These are phyloP conservation scores for Xyrichtys novacula DNA, from an alignment of 2,797 vertebrate species.

Conservation along the genomic window DNA sequence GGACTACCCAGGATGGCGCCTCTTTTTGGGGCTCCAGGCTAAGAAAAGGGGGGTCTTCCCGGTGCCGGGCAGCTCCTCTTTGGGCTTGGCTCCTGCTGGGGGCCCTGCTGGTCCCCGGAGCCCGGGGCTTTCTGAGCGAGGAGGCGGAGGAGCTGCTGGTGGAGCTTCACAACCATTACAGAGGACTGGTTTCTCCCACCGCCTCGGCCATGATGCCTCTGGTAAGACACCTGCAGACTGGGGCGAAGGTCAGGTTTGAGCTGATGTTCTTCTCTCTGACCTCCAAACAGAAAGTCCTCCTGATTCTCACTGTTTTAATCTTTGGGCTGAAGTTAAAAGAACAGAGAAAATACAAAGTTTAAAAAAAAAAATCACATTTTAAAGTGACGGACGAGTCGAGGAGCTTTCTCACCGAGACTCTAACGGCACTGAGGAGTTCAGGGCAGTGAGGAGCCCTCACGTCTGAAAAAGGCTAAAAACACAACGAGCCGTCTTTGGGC, in stretches of 20 bases:
- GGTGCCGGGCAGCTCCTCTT: conserved; percentile 16
- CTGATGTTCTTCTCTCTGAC: too few species aligned
- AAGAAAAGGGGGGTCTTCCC: background rate
- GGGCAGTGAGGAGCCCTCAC: too few species aligned
- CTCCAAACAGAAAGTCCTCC: too few species aligned
- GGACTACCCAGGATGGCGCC: conserved; percentile 30
- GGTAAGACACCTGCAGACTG: conserved; percentile 69
- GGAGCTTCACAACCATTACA: conserved; percentile 78
- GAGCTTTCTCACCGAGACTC: too few species aligned
- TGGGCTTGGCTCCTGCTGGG: conserved; percentile 68
- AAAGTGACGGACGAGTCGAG: too few species aligned
- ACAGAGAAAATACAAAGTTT: too few species aligned
- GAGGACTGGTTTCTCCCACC: conserved; percentile 74
- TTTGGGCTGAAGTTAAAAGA: too few species aligned
- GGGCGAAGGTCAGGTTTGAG: background rate
- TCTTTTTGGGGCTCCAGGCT: conserved; percentile 12
- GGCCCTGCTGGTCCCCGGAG: conserved; percentile 66
- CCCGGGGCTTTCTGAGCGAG: conserved; percentile 61
- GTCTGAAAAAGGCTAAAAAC: too few species aligned
- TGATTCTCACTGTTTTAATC: too few species aligned
- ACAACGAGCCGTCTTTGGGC: too few species aligned
- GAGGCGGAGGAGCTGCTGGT: conserved; percentile 75
- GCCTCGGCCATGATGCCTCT: conserved; percentile 80
- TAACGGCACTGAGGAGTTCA: too few species aligned
- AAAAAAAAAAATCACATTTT: too few species aligned